Conservation (phyloP, 2,888 invertebrate species). For the Leucophenga maculata region DNA sequence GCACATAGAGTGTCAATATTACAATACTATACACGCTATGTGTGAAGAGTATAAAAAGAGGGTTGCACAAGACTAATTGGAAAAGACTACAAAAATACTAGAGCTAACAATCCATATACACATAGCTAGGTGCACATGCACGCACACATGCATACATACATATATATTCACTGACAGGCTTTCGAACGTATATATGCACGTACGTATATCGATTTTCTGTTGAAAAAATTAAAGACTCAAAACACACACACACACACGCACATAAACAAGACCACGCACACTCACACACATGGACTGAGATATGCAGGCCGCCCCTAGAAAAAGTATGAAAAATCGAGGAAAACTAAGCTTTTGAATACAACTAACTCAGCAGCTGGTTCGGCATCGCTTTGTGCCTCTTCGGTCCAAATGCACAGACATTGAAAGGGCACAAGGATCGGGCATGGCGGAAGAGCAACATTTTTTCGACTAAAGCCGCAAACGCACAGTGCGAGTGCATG, state of each 20-base stretch:
- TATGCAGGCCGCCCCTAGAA: background rate
- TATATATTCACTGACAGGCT: background rate
- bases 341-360: constrained; percentile 14
- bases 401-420: constrained; percentile 7
- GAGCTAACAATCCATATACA: constrained; percentile 24
- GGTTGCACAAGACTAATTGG: constrained; percentile 51
- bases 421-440: background rate
- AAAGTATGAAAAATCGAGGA: constrained; percentile 1
- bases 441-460: background rate
- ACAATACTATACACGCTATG: too few species aligned
- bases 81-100: constrained; percentile 28
- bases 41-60: background rate
- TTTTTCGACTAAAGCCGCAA: background rate
- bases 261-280: background rate
- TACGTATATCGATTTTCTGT: constrained; percentile 62
- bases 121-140: too few species aligned
- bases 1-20: too few species aligned
- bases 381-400: background rate
- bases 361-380: constrained; percentile 6
- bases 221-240: constrained; percentile 47
- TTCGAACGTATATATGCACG: constrained; percentile 51
- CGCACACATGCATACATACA: constrained; percentile 28
- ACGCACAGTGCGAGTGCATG: background rate
- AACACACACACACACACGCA: background rate
- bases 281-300: background rate